Conservation (phyloP, 2,888 invertebrate species). For the Ceratothoa steindachneri region DNA sequence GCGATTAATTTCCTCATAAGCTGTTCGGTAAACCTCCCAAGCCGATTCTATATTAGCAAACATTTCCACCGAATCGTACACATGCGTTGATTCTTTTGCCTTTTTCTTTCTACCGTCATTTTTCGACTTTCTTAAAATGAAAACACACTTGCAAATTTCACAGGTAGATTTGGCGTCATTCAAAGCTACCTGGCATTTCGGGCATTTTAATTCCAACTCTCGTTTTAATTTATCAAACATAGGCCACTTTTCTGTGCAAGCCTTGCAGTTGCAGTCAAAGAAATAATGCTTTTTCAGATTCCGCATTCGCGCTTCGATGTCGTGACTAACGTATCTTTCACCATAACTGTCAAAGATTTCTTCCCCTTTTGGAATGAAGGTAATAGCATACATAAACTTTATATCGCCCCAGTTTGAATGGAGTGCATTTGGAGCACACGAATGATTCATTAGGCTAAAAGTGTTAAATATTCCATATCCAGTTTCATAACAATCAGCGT, state of each 20-base stretch:
- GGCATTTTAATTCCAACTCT: conserved; percentile 30
- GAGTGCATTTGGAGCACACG: conserved; percentile 56
- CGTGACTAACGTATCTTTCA: conserved; percentile 54
- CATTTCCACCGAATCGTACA: conserved; percentile 20
- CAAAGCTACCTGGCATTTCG: conserved; percentile 26
- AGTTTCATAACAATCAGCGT: conserved; percentile 48
- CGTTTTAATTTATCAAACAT: conserved; percentile 24
- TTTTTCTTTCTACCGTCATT: background rate
- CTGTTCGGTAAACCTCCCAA: conserved; percentile 28
- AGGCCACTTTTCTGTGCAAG: conserved; percentile 54
- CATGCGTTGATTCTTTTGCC: background rate
- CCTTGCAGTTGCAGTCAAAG: conserved; percentile 54
- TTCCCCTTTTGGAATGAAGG: conserved; percentile 53
- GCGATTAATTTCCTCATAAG: conserved; percentile 3
- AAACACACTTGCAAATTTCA: conserved; percentile 20
- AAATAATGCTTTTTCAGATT: conserved; percentile 54
- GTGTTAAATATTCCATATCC: conserved; percentile 57
- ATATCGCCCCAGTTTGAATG: conserved; percentile 52
- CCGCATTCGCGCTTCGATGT: conserved; percentile 51
- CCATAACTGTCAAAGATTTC: conserved; percentile 57
- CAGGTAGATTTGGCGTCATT: conserved; percentile 18
- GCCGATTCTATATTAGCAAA: conserved; percentile 18
- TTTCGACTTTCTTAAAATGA: conserved; percentile 3
- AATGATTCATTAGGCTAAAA: conserved; percentile 56
- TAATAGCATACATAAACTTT: conserved; percentile 50